These are phyloP conservation scores for Hipparchia semele DNA, from an alignment of 2,888 invertebrate genomes.

Conservation along the genomic window DNA sequence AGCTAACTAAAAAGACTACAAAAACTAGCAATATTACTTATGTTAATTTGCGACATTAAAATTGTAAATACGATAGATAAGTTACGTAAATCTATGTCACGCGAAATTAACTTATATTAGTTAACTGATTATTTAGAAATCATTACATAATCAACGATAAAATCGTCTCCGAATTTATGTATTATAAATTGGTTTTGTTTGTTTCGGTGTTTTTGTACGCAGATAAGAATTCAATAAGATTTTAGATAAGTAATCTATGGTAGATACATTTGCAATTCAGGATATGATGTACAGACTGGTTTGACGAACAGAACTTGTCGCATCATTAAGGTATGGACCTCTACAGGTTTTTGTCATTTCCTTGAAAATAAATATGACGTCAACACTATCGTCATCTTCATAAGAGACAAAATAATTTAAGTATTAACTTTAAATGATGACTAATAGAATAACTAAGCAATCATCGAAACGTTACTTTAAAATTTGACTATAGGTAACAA, in stretches of 20 bases:
- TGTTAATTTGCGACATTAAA: background rate
- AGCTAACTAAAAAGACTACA: no score
- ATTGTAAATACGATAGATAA: background rate
- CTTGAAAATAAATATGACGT: slow-evolving; percentile 15
- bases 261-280: background rate
- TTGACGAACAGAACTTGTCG: slow-evolving; percentile 4
- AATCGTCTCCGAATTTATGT: background rate
- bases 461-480: no score
- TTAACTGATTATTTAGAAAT: background rate
- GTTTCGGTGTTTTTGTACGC: background rate
- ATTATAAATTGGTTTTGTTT: background rate
- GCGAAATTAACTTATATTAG: background rate
- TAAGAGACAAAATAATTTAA: no score
- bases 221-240: background rate
- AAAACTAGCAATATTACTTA: background rate
- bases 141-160: background rate
- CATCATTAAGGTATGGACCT: slow-evolving; percentile 8
- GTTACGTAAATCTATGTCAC: background rate
- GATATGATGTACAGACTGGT: slow-evolving; percentile 8
- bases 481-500: no score
- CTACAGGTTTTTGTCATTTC: slow-evolving; percentile 8
- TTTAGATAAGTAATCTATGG: no score
- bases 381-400: background rate
- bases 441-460: background rate
- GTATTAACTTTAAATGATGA: background rate